Evolutionary conservation across 2,888 invertebrate genomes (phyloP), one percentile per base, ranked within the genome.

Genomic region (Callinectes sapidus): DNA sequence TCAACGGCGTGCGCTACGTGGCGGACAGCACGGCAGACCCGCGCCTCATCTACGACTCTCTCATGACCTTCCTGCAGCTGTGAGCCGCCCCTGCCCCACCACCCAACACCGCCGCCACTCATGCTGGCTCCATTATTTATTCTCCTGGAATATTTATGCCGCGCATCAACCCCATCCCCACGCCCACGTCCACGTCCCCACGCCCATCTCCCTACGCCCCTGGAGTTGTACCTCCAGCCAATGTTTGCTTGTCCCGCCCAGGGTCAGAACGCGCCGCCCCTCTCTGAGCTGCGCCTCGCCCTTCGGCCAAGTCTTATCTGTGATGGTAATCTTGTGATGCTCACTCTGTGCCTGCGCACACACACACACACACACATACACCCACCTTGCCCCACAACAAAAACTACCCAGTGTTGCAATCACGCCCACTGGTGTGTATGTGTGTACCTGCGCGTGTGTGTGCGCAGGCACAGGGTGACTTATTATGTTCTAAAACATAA

Each of bases 1-100:
- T 98, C 94, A 96, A 98, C 89, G 98, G 98, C 88, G 98, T 98
- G 91, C 96, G 98, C 93, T 98, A 98, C 96, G 98, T 98, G 0
- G 98, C 98, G 54, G 98, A 98, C 95, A 97, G 98, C 95, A 98
- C 97, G 95, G 98, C 98, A 95, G 98, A 97, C 96, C 98, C 98
- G 1, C 96, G 97, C 94, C 97, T 98, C 95, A 98, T 98, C 95
- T 97, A 98, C 96, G 98, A 98, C 95, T 98, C 98, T 91, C 97
- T 98, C 95, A 97, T 98, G 97, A 98, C 98, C 97, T 98, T 98
- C 97, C 97, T 98, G 96, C 97, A 97, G 95, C 96, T 97, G 95
- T 97, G 96, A 90, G 48, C 10, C 23, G 77, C 55, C 48, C 39
- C 32, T 39, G 42, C 85, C 39, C 14, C 54, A 54, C 89, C 42